Base-by-base conservation (phyloP, 2,888 invertebrate species). In the Mimas tiliae region DNA sequence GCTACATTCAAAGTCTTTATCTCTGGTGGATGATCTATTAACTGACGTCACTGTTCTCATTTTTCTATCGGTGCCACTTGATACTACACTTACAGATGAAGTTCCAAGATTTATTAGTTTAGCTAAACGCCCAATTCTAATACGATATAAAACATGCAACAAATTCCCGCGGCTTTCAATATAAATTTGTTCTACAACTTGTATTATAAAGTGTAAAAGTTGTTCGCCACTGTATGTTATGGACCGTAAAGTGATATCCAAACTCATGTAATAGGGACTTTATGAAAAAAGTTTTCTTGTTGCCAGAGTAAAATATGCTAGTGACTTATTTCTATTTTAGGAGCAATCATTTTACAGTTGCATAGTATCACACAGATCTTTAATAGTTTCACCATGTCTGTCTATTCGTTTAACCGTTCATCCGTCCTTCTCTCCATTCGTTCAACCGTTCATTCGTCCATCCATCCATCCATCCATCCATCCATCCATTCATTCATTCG, bases 271-370 rank as follows among this genome's bases (percentile, higher is more conserved):
- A 72, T 71, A 62, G 69, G 65, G 52, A 51, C 65, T 68, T 68
- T 74, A 74, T 74, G 71, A 73, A 74, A 74, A 74, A 74, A 74
- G 72, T 74, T 74, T 62, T 12, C 45, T 1, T 58, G 58, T 65
- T 16, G 47, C 45, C 12, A 33, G 19, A 48, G 47, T 34, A 58
- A 48, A 58, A 65, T 16, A 55, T 65, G 48, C n/a, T 19, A 11
- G 48, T 55, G n/a, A 34, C 38, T 53, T 16, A 11, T 53, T n/a
- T 27, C 52, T 34, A 53, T 48, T 48, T 58, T 33, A 33, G 48
- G 27, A 21, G 8, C 34, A 58, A 47, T 8, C 19, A 21, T 55
- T 33, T 58, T 48, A 34, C 4, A 14, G 8, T 55, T 14, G 27
- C 2, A 12, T 12, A 33, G 38, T 27, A n/a, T n/a, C n/a, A 27